Evolutionary conservation across 2,113 vertebrate genomes (phyloP).

Genomic region (Megalops atlanticus): DNA sequence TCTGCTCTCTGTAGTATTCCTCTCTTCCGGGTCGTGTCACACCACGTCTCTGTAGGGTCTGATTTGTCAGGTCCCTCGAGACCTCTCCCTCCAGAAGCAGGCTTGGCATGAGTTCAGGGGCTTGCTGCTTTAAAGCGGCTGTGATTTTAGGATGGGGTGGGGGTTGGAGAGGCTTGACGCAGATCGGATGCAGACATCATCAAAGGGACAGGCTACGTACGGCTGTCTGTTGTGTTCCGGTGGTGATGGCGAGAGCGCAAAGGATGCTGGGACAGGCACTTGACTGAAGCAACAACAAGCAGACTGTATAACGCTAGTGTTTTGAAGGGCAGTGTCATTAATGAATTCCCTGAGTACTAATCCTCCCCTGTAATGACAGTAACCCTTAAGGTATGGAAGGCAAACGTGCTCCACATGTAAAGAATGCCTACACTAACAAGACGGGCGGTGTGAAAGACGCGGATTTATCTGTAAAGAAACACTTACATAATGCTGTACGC

Average conservation of each 20-base stretch:
- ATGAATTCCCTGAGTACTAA: slow-evolving; percentile 75
- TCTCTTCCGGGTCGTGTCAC: neutral
- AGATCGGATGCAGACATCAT: neutral
- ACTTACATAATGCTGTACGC: neutral
- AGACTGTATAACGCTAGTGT: slow-evolving; percentile 68
- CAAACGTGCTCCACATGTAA: slow-evolving; percentile 72
- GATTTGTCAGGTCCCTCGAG: neutral
- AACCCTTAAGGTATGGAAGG: slow-evolving; percentile 73
- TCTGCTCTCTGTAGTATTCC: neutral
- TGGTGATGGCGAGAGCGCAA: neutral
- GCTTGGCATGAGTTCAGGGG: slow-evolving; percentile 65
- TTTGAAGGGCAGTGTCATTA: slow-evolving; percentile 76
- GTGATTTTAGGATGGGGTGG: neutral
- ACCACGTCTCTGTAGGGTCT: neutral
- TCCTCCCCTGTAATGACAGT: slow-evolving; percentile 73
- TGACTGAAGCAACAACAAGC: slow-evolving; percentile 63
- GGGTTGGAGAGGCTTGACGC: neutral
- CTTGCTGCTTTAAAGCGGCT: slow-evolving; percentile 16
- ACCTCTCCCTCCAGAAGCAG: slow-evolving; percentile 57
- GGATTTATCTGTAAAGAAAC: neutral
- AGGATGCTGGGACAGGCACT: neutral
- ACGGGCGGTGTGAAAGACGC: neutral
- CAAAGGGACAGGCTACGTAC: neutral
- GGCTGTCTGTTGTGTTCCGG: neutral
- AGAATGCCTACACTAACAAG: slow-evolving; percentile 53